These are phyloP conservation scores for Papilio aristodemus DNA, from an alignment of 1,140 invertebrate genomes.

Conservation along the genomic window DNA sequence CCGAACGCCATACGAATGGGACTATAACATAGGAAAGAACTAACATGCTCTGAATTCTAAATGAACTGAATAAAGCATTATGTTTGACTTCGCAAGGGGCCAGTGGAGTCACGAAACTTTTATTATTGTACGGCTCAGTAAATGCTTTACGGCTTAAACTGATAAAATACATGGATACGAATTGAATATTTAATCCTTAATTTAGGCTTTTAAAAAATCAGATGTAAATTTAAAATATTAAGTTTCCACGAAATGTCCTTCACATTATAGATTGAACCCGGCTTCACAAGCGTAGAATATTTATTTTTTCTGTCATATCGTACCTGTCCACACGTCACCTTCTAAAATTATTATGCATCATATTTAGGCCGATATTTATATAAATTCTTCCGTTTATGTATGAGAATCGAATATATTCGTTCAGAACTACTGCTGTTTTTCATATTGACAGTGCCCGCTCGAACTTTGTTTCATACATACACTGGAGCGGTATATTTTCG, in stretches of 20 bases:
- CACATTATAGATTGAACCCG: too few relatives aligned
- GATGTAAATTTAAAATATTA: background rate
- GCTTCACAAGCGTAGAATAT: too few relatives aligned
- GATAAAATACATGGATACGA: conserved; percentile 2
- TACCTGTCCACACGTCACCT: too few relatives aligned
- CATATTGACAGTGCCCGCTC: too few relatives aligned
- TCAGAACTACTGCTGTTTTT: too few relatives aligned
- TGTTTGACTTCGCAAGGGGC: conserved; percentile 44
- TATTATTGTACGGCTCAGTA: conserved; percentile 47
- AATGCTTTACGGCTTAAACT: conserved; percentile 6
- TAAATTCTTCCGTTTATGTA: too few relatives aligned
- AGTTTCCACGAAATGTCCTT: background rate
- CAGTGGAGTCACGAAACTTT: conserved; percentile 42
- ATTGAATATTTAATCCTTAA: conserved; percentile 8
- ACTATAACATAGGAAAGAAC: conserved; percentile 41
- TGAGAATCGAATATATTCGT: too few relatives aligned
- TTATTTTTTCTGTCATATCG: too few relatives aligned
- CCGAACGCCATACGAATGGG: conserved; percentile 25
- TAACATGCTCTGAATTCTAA: conserved; percentile 47
- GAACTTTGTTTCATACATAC: too few relatives aligned
- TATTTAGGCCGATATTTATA: too few relatives aligned
- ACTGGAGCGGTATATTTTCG: too few relatives aligned
- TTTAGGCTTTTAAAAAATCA: background rate
- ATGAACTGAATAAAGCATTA: conserved; percentile 44
- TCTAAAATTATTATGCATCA: too few relatives aligned